A percentile compares a stretch with the other conserved stretches of the same genome.
Evolutionary conservation across 2,113 vertebrate species (phyloP).

Genomic region (Clarias magur): DNA sequence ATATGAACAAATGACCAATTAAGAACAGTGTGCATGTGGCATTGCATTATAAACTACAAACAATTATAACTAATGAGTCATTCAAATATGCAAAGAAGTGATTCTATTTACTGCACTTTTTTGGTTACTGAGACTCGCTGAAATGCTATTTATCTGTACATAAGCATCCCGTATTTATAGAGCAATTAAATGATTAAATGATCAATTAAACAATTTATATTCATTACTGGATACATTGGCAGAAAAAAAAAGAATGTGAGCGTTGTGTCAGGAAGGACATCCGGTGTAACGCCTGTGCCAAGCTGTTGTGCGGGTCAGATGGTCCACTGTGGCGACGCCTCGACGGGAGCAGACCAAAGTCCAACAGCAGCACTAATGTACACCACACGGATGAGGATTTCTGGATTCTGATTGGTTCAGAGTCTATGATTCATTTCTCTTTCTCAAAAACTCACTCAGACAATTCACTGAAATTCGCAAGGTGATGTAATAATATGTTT

Average conservation of each 20-base stretch:
- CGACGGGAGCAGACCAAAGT: no score
- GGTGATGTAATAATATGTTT: no score
- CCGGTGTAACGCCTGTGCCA: no score
- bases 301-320: no score
- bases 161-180: no score
- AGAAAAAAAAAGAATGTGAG: no score
- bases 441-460: no score
- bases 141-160: not conserved
- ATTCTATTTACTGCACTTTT: not conserved
- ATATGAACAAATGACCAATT: conserved; percentile 42
- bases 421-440: not conserved
- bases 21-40: conserved; percentile 34
- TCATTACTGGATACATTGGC: not conserved
- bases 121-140: not conserved
- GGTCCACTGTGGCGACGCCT: no score
- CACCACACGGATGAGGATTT: not conserved
- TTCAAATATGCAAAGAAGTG: not conserved
- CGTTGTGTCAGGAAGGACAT: no score
- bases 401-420: not conserved
- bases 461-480: not conserved
- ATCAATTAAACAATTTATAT: not conserved
- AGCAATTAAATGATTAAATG: not conserved
- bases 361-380: no score
- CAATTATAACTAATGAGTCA: not conserved
- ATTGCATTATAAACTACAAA: not conserved